These are phyloP conservation scores for Nineta flava DNA, from an alignment of 2,888 invertebrate genomes.

Conservation along the genomic window DNA sequence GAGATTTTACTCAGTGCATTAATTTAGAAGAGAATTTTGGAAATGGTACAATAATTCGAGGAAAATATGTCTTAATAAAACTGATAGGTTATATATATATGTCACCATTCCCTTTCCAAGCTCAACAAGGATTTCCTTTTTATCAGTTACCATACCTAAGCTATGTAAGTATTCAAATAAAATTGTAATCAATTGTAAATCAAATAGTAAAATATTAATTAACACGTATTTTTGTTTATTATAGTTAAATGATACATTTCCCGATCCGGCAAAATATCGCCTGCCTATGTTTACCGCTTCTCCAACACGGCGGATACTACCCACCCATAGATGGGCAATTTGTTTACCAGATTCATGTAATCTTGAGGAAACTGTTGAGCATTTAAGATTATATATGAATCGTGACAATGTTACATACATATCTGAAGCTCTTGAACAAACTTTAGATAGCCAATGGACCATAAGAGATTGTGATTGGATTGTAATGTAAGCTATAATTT, in stretches of 20 bases:
- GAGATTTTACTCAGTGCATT: constrained; percentile 26
- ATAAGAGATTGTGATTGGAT: not conserved
- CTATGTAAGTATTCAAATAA: not conserved
- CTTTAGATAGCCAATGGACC: not conserved
- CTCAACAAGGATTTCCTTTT: not conserved
- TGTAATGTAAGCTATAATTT: not conserved
- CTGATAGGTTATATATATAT: not conserved
- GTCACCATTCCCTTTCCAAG: not conserved
- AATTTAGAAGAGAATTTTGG: not conserved
- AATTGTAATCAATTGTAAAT: no score
- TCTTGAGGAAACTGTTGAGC: not conserved
- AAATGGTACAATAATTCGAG: not conserved
- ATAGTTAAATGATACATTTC: not conserved
- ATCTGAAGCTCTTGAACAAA: not conserved
- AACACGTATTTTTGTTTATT: not conserved
- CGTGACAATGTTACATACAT: not conserved
- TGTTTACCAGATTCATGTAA: not conserved
- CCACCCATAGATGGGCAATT: not conserved
- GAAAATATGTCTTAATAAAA: not conserved
- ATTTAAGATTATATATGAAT: not conserved
- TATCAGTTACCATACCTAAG: not conserved
- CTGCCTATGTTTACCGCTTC: no score
- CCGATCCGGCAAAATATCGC: no score
- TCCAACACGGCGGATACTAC: not conserved
- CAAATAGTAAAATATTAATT: not conserved